Evolutionary conservation across 2,113 vertebrate species (phyloP), one percentile per base, ranked within the genome.

Genomic region (Cottus gobio): DNA sequence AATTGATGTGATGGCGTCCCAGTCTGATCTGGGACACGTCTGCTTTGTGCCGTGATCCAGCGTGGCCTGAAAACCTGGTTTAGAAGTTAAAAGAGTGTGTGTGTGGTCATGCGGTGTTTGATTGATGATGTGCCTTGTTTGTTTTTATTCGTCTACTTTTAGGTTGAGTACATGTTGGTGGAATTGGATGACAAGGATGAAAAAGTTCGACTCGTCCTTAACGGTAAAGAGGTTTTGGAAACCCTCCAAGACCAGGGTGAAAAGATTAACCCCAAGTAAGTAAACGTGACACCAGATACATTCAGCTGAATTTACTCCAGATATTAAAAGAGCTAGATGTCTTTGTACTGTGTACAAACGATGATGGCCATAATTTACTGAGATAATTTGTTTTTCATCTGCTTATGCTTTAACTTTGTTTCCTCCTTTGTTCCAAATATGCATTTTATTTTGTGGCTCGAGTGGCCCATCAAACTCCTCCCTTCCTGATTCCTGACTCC

Each of bases 151-250:
- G 3, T 79, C 86, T 85, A 75, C 82, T 48, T 90, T 64, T 30
- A 99, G 98, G 98, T 99, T 66, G 98, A 99, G 77, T 99, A 99
- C 91, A 99, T 99, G 96, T 86, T 99, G 87, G 94, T 99, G 65
- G 96, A 96, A 71, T 95, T 99, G 84, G 97, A 99, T 82, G 96
- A 97, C 71, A 95, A 96, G 77, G 93, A 96, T 63, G 96, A 97
- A 87, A 99, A 95, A 90, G 98, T 96, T 18, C 95, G 90, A 1
- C 91, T 99, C 66, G 62, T 94, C 52, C 93, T 99, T 77, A 95
- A 93, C 0, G 96, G 96, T 68, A 94, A 93, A 72, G 95, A 97
- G 10, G 94, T 98, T 93, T 90, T 99, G 90, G 95, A 97, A 57
- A 96, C 92, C 0, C 96, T 99, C 26, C 98, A 99, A 93, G 96